Evolutionary conservation across 2,797 vertebrate species (phyloP).

Genomic region (Ctenopoma multispine): DNA sequence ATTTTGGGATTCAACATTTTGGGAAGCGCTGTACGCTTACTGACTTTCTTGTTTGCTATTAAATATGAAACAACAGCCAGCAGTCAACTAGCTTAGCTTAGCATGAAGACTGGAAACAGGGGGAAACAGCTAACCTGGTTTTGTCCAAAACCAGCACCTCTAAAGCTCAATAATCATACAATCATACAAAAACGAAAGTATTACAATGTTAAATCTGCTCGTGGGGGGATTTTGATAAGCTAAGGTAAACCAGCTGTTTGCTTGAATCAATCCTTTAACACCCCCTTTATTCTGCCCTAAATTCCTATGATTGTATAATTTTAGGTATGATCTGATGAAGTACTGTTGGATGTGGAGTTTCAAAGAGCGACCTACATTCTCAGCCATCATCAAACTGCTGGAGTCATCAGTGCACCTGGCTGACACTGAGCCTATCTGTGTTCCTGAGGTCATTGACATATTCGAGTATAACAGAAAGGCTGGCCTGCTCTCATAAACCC

Average conservation of each 20-base stretch:
- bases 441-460: slow-evolving; percentile 59
- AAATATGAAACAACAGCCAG: not conserved
- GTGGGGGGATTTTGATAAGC: too few species aligned
- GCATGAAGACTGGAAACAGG: not conserved
- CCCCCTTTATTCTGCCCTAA: not conserved
- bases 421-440: slow-evolving; percentile 50
- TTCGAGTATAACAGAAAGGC: slow-evolving; percentile 73
- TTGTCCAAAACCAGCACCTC: not conserved
- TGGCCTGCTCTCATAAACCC: slow-evolving; percentile 50
- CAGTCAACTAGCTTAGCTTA: not conserved
- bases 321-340: slow-evolving; percentile 83
- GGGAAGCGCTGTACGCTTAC: too few species aligned
- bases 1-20: too few species aligned
- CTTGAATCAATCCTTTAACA: not conserved
- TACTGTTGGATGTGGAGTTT: slow-evolving; percentile 85
- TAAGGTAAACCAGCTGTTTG: too few species aligned
- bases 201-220: too few species aligned
- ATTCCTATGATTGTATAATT: not conserved
- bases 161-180: too few species aligned
- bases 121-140: not conserved
- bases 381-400: slow-evolving; percentile 77
- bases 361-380: slow-evolving; percentile 77
- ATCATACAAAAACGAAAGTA: not conserved
- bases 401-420: slow-evolving; percentile 68
- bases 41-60: too few species aligned